Evolutionary conservation across 2,888 invertebrate genomes (phyloP).

Genomic region (Petrolisthes cinctipes): DNA sequence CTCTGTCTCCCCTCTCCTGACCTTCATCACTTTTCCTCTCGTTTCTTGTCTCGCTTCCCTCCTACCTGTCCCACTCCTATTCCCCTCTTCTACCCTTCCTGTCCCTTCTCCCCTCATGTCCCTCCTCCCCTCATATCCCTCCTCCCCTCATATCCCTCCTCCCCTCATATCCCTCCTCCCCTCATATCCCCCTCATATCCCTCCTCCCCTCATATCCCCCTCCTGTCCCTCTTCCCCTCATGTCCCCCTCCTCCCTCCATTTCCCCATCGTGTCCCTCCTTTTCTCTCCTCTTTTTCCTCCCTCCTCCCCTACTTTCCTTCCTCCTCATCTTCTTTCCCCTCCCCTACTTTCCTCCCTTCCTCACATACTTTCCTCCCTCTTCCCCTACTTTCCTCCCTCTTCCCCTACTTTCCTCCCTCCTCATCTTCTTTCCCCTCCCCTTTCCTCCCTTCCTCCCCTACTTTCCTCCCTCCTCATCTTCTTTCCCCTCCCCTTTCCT

Average conservation of each 20-base stretch:
- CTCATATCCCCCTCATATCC: background rate
- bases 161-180: background rate
- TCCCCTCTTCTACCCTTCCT: background rate
- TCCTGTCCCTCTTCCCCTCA: background rate
- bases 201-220: background rate
- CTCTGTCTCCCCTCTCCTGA: background rate
- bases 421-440: background rate
- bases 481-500: no score
- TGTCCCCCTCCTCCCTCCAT: no score
- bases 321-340: background rate
- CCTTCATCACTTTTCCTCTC: background rate
- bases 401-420: background rate
- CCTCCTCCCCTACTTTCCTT: background rate
- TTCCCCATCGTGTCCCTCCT: no score
- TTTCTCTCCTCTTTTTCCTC: background rate
- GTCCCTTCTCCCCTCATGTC: background rate
- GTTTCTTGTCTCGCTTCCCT: background rate
- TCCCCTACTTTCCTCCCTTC: background rate
- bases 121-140: background rate
- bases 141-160: background rate
- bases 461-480: background rate
- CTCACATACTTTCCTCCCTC: background rate
- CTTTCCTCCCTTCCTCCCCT: background rate
- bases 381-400: background rate
- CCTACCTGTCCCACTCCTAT: background rate